Evolutionary conservation across 1,140 invertebrate species (phyloP), one percentile per base, ranked within the genome.

Genomic region (Drosophila nasuta): DNA sequence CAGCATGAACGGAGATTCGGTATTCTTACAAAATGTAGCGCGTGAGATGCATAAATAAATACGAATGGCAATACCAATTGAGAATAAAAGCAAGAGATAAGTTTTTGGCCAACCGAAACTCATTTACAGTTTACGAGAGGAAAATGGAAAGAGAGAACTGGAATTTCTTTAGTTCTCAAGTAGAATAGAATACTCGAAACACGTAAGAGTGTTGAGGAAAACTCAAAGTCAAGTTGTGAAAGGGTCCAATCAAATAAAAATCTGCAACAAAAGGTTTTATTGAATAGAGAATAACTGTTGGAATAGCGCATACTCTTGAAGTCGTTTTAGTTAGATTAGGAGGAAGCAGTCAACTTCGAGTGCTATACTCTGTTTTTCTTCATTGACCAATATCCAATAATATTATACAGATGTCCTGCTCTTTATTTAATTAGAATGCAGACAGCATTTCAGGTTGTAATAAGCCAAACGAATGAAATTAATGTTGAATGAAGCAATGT

Each of bases 61-160:
- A 65, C 63, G 67, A 83, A 81, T 79, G 54, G 66, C 67, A 58
- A 81, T 82, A 69, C 73, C 82, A 82, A 87, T 87, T 79, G 80
- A 87, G 88, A 80, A 77, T 67, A 67, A 75, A 82, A 88, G 67
- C 68, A 52, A 65, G 46, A 75, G 79, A 82, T 82, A 87, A 80
- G 63, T 80, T 77, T 72, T 25, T 74, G 82, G 49, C 41, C 49
- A 75, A 66, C 63, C 65, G 60, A 85, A 88, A 82, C 67, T 83
- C 83, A 82, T 88, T 87, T 87, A 82, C 79, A 71, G 51, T 68
- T 73, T 35, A 33, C 35, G 8, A 49, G 13, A 46, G 10, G 65
- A 8, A 30, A 13, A 38, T 25, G 30, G 25, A 8, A 28, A 38
- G 46, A 75, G 30, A 33, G 30, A 79, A 82, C 82, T 86, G 79